Percentiles rank a stretch among this genome's conserved stretches.
phyloP scores from a whole-genome alignment of 1,140 invertebrate genomes.

The Bradysia coprophila region DNA sequence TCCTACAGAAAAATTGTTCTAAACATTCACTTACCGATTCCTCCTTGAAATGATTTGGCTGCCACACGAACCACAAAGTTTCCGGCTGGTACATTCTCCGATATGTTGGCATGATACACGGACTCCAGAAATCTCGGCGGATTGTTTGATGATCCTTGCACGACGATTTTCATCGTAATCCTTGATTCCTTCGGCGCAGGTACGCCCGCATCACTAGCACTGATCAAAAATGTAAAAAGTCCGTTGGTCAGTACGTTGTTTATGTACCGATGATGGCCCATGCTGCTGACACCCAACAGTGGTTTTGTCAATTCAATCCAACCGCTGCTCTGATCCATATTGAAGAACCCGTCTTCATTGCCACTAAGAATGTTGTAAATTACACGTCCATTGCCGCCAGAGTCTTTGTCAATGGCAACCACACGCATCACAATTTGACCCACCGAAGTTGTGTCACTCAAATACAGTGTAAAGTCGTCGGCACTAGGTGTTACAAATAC shows the following conservation, averaged over 20 bases:
- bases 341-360: constrained; percentile 64
- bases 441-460: constrained; percentile 28
- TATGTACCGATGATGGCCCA: constrained; percentile 6
- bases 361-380: constrained; percentile 66
- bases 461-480: constrained; percentile 21
- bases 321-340: constrained; percentile 58
- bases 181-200: constrained; percentile 43
- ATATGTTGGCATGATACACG: constrained; percentile 55
- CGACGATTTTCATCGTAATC: constrained; percentile 40
- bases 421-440: constrained; percentile 52
- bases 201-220: constrained; percentile 63
- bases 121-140: constrained; percentile 62
- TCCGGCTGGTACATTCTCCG: constrained; percentile 59
- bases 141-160: constrained; percentile 54
- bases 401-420: constrained; percentile 71
- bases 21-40: constrained; percentile 7
- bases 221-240: constrained; percentile 50
- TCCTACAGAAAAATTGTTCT: too few relatives aligned
- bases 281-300: constrained; percentile 20
- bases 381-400: constrained; percentile 68
- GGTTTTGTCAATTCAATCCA: constrained; percentile 53
- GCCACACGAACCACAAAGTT: constrained; percentile 58
- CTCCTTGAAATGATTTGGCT: constrained; percentile 45
- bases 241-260: constrained; percentile 9
- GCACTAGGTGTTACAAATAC: constrained; percentile 45